Base-by-base conservation (phyloP, 2,888 invertebrate species). In the Cordilura impudica region DNA sequence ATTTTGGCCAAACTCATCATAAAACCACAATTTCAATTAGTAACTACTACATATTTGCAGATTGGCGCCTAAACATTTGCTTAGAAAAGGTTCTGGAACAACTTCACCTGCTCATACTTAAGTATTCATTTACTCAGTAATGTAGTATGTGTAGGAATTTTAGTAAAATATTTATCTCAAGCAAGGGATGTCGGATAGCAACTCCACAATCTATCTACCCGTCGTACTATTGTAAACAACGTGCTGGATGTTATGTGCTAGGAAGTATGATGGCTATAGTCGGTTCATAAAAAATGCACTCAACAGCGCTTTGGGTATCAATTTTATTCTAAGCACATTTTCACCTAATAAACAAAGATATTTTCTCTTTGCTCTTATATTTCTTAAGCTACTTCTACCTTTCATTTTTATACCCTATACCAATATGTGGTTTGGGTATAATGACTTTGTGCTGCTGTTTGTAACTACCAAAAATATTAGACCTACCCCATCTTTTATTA, bases 11-110 rank as follows among this genome's bases (percentile, higher is more conserved):
- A 60, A 60, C 45, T 60, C 16, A 45, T 45, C 60, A 14, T 60
- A 18, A 60, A 60, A 45, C 60, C 60, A 21, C 60, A 60, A 43
- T 60, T 60, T 60, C 60, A 60, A 60, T 60, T 60, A 60, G 60
- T 19, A 45, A 60, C 26, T 45, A n/a, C n/a, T n/a, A n/a, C n/a
- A n/a, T n/a, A 45, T 45, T 45, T 16, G 16, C 23, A 60, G 31
- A 45, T 45, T 60, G 26, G 14, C 43, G 21, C 14, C 26, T 45
- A 43, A 29, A 45, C 23, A 45, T 45, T 45, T 26, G 23, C 51
- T 14, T 53, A n/a, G 14, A 26, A 23, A 26, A 14, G 26, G 14
- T 53, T 53, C n/a, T n/a, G n/a, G n/a, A n/a, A n/a, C n/a, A n/a
- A 26, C n/a, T n/a, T n/a, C 26, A 12, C n/a, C 35, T n/a, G 5